A percentile compares a stretch with the other conserved stretches of the same genome.
Evolutionary conservation across 2,888 invertebrate species (phyloP).

Genomic region (Dryadula phaetusa): DNA sequence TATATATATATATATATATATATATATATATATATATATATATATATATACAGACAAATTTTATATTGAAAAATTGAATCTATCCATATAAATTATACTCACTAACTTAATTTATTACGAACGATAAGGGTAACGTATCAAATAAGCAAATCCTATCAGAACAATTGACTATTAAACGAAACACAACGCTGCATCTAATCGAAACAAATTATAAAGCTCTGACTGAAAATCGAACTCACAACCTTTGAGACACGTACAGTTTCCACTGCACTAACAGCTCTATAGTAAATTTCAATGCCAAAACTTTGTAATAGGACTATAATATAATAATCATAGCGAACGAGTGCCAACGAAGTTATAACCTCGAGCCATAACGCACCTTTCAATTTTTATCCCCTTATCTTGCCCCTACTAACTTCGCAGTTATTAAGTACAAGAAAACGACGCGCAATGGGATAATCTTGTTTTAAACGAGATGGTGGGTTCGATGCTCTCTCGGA

Average conservation of each 20-base stretch:
- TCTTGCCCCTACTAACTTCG: background rate
- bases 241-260: background rate
- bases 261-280: background rate
- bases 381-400: constrained; percentile 31
- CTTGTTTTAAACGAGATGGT: too few species aligned
- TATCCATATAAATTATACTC: too few species aligned
- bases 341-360: constrained; percentile 25
- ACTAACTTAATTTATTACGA: too few species aligned
- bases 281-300: constrained; percentile 11
- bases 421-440: background rate
- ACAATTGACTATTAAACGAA: too few species aligned
- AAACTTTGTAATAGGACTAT: background rate
- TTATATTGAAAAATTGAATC: too few species aligned
- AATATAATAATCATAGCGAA: constrained; percentile 5
- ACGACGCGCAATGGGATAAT: background rate
- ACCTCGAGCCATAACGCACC: constrained; percentile 27
- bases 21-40: too few species aligned
- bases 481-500: too few species aligned
- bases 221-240: background rate
- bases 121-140: too few species aligned
- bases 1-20: too few species aligned
- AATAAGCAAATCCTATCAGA: too few species aligned
- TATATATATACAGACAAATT: too few species aligned
- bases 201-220: background rate
- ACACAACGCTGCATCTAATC: too few species aligned